Conservation (phyloP, 2,797 vertebrate genomes). For the Paratrypauchen microcephalus region DNA sequence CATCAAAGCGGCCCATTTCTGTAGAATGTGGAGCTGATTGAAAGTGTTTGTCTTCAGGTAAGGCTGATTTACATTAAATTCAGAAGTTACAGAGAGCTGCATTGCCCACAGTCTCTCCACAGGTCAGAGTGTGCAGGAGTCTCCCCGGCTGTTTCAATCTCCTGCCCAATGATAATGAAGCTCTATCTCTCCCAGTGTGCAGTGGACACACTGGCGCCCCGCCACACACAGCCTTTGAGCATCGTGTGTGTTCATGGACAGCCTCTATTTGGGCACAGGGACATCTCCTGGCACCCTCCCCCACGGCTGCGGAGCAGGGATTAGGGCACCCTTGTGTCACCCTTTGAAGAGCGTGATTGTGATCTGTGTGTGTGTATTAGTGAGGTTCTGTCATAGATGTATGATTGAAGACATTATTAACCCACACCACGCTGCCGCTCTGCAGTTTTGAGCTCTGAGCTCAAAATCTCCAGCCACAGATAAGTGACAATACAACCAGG, state of each 20-base stretch:
- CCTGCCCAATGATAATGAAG: constrained; percentile 73
- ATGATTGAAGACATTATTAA: constrained; percentile 82
- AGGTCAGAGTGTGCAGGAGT: constrained; percentile 45
- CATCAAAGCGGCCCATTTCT: constrained; percentile 10
- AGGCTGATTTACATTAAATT: constrained; percentile 11
- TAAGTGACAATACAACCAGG: constrained; percentile 46
- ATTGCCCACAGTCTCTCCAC: constrained; percentile 4
- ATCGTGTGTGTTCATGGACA: constrained; percentile 37
- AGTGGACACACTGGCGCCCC: constrained; percentile 67
- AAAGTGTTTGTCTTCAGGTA: constrained; percentile 4
- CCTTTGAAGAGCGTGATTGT: constrained; percentile 76
- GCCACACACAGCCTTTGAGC: constrained; percentile 69
- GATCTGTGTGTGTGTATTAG: constrained; percentile 68
- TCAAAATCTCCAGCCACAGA: constrained; percentile 47
- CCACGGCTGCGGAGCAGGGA: constrained; percentile 71
- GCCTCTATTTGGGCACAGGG: constrained; percentile 41
- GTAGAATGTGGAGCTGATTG: constrained; percentile 10
- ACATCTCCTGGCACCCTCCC: constrained; percentile 26
- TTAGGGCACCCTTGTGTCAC: constrained; percentile 76
- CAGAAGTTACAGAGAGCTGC: neutral
- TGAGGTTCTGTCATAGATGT: constrained; percentile 66
- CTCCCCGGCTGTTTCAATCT: constrained; percentile 69
- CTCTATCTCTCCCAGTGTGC: constrained; percentile 67
- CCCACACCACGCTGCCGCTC: constrained; percentile 57
- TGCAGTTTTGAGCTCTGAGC: constrained; percentile 22